Conservation (phyloP, 2,797 vertebrate genomes). For the Tiaroga cobitis region DNA sequence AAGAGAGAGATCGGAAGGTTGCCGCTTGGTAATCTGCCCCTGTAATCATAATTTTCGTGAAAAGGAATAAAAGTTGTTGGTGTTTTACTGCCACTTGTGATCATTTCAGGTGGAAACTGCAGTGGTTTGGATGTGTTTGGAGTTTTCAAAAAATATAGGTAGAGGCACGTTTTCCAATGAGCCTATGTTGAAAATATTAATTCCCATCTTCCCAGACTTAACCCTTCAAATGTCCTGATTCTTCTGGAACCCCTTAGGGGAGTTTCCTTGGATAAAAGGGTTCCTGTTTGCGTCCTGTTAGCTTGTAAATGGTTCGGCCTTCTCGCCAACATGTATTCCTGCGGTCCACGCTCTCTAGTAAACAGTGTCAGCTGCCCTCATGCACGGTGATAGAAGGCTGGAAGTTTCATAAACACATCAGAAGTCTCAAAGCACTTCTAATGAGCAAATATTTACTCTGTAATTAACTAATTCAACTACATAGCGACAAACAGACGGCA, state of each 20-base stretch:
- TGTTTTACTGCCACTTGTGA: background rate
- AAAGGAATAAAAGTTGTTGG: background rate
- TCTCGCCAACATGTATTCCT: constrained; percentile 45
- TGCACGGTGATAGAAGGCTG: constrained; percentile 45
- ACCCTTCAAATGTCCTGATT: constrained; percentile 5
- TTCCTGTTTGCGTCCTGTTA: constrained; percentile 49
- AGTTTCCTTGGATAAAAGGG: constrained; percentile 45
- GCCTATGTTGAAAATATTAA: background rate
- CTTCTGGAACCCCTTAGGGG: background rate
- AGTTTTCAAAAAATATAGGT: background rate
- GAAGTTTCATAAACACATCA: constrained; percentile 52
- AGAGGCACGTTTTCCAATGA: background rate
- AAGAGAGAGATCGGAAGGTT: too few species aligned
- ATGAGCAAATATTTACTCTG: constrained; percentile 60
- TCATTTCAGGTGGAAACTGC: background rate
- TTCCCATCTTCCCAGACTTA: background rate
- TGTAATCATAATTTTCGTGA: too few species aligned
- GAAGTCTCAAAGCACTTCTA: constrained; percentile 55
- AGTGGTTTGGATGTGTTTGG: background rate
- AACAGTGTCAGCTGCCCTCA: constrained; percentile 52
- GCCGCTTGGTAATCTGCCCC: too few species aligned
- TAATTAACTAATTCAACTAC: constrained; percentile 53
- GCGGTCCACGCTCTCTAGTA: constrained; percentile 32
- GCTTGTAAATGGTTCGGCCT: constrained; percentile 46
- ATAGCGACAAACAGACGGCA: constrained; percentile 25